Percentiles rank a stretch among this genome's conserved stretches.
phyloP scores from a whole-genome alignment of 2,888 invertebrate species.

The Diarsia rubi region DNA sequence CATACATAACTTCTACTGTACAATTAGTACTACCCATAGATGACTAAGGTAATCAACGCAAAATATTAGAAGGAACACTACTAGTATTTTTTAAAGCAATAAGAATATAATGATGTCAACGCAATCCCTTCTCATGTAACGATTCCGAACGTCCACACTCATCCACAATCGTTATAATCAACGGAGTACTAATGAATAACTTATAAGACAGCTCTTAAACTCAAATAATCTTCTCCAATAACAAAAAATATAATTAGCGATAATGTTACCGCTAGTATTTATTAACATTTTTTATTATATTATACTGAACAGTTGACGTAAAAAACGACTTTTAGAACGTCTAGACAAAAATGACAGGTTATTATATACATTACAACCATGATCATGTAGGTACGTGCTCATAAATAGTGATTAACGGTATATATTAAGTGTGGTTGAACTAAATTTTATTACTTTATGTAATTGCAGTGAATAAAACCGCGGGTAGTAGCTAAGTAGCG shows the following conservation, averaged over 20 bases:
- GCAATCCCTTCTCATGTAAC: conserved; percentile 1
- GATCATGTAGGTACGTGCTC: conserved; percentile 16
- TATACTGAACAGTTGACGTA: conserved; percentile 34
- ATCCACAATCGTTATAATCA: conserved; percentile 11
- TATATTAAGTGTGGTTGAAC: conserved; percentile 39
- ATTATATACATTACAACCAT: conserved; percentile 45
- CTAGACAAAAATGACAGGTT: conserved; percentile 60
- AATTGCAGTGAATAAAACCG: conserved; percentile 38
- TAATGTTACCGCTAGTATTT: conserved; percentile 45
- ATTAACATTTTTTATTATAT: conserved; percentile 39
- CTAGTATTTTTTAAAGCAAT: not conserved
- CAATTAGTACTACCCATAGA: no score
- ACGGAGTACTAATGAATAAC: conserved; percentile 43
- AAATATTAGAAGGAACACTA: not conserved
- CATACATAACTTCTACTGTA: no score
- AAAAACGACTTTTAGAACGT: conserved; percentile 54
- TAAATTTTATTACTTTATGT: conserved; percentile 52
- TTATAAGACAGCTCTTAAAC: conserved; percentile 37
- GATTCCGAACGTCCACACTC: not conserved
- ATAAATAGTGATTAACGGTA: conserved; percentile 57
- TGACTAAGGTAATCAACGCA: not conserved
- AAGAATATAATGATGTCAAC: not conserved
- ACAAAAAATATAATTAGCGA: conserved; percentile 49
- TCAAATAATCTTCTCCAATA: conserved; percentile 27
- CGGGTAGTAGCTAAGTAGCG: conserved; percentile 1